phyloP scores from a whole-genome alignment of 2,888 invertebrate genomes.

The Stenoptilia bipunctidactyla region DNA sequence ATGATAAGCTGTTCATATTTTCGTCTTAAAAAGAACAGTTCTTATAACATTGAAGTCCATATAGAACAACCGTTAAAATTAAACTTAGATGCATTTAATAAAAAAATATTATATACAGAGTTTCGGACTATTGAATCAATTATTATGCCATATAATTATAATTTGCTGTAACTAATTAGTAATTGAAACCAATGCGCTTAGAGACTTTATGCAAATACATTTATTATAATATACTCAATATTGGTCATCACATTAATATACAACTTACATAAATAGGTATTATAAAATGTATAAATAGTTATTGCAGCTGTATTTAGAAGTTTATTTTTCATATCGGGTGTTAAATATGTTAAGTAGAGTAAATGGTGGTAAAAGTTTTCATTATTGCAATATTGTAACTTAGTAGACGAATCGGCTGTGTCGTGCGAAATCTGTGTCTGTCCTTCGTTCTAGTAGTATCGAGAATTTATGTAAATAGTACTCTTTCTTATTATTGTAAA shows the following conservation, averaged over 20 bases:
- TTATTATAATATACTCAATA: conserved; percentile 26
- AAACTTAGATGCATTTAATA: conserved; percentile 49
- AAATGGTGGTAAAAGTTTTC: conserved; percentile 58
- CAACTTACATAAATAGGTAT: conserved; percentile 42
- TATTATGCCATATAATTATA: conserved; percentile 30
- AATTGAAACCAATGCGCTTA: conserved; percentile 56
- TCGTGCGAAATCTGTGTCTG: conserved; percentile 59
- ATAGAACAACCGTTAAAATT: conserved; percentile 33
- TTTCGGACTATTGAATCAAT: conserved; percentile 30
- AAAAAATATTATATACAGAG: conserved; percentile 25
- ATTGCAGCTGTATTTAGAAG: conserved; percentile 70
- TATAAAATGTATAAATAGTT: conserved; percentile 70
- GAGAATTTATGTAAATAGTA: conserved; percentile 51
- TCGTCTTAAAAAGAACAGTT: conserved; percentile 48
- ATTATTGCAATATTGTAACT: conserved; percentile 56
- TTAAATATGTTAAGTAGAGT: conserved; percentile 68
- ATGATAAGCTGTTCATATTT: conserved; percentile 48
- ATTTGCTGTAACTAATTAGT: conserved; percentile 29
- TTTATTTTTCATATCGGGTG: conserved; percentile 72
- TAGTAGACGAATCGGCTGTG: conserved; percentile 68
- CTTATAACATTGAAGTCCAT: conserved; percentile 36
- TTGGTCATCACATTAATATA: conserved; percentile 29
- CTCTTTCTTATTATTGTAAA: conserved; percentile 12
- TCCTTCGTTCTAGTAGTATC: conserved; percentile 43
- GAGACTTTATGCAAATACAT: conserved; percentile 37